Base-by-base conservation (phyloP, 2,113 vertebrate genomes). In the Connochaetes taurinus region DNA sequence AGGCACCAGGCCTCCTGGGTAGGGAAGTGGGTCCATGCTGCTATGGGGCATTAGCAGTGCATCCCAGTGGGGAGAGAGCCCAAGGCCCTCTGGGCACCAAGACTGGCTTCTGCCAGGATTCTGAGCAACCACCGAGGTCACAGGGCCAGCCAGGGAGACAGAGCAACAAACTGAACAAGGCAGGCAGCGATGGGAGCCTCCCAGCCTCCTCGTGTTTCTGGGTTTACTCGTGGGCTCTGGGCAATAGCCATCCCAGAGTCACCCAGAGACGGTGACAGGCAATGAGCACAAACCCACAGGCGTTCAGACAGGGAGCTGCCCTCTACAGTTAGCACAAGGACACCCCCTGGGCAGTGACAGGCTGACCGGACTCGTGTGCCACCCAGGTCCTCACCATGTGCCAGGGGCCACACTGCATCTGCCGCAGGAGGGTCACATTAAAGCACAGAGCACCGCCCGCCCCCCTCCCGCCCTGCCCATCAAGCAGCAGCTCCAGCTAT, bases 401-500 rank as follows among this genome's bases (percentile, higher is more conserved):
- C 40, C 15, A 0, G 2, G 78, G 29, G 11, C 53, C 23, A 58
- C 64, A 21, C 7, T 29, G 31, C 23, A 36, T 13, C 47, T 23
- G 33, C 33, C 27, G 16, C 45, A n/a, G 10, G 40, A 13, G 29
- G 13, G 25, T 23, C 3, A 33, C 80, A 19, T 89, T 64, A 47
- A 43, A 76, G 50, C 87, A 45, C 57, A 91, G 31, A 78, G 53
- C 13, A 94, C 19, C 2, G 3, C 17, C 4, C 12, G 40, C 40
- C 5, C 29, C 13, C 1, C 29, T 8, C 55, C 21, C 21, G 0
- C 21, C 55, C 3, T 9, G 0, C 60, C 60, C 60, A 27, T 27
- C 60, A 21, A 81, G n/a, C 29, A 53, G 53, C 14, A 40, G 64
- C 67, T 97, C 84, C 78, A 52, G 43, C n/a, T 47, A 45, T 53